Percentiles rank a stretch among this genome's conserved stretches.
Evolutionary conservation across 2,797 vertebrate species (phyloP).

Genomic region (Tapera naevia): DNA sequence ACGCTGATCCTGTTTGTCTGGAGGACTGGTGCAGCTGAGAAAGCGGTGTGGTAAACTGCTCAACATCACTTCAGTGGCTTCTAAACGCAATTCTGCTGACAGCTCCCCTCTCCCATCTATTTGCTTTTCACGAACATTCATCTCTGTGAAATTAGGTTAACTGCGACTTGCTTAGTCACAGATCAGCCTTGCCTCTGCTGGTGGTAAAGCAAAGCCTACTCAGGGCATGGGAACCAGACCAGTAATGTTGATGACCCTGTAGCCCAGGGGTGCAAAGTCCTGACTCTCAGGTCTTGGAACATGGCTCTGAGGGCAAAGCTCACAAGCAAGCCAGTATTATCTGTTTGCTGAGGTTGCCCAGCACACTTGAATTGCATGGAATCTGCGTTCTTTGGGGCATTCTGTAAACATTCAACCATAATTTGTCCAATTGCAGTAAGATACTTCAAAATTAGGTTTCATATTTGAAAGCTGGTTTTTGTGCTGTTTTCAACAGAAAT

Average conservation of each 20-base stretch:
- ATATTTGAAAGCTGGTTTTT: not conserved
- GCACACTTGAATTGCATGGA: not conserved
- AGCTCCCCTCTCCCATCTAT: not conserved
- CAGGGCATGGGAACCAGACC: not conserved
- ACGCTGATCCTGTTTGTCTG: accelerated
- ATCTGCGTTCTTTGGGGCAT: not conserved
- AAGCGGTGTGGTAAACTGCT: not conserved
- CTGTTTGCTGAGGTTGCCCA: not conserved
- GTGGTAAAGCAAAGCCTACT: not conserved
- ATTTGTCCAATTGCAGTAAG: not conserved
- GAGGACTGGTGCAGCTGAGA: not conserved
- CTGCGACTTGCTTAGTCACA: not conserved
- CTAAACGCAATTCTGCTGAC: not conserved
- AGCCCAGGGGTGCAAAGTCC: not conserved
- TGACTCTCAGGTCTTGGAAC: accelerated
- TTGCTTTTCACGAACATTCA: not conserved
- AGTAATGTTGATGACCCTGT: not conserved
- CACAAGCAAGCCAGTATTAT: accelerated
- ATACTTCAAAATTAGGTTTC: not conserved
- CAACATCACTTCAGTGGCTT: not conserved
- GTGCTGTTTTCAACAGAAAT: not conserved
- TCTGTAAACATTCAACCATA: not conserved
- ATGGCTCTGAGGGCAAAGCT: not conserved
- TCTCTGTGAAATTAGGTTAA: not conserved
- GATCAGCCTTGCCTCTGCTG: not conserved